A percentile compares a stretch with the other conserved stretches of the same genome.
phyloP scores from a whole-genome alignment of 2,888 invertebrate genomes.

The Keiferia lycopersicella region DNA sequence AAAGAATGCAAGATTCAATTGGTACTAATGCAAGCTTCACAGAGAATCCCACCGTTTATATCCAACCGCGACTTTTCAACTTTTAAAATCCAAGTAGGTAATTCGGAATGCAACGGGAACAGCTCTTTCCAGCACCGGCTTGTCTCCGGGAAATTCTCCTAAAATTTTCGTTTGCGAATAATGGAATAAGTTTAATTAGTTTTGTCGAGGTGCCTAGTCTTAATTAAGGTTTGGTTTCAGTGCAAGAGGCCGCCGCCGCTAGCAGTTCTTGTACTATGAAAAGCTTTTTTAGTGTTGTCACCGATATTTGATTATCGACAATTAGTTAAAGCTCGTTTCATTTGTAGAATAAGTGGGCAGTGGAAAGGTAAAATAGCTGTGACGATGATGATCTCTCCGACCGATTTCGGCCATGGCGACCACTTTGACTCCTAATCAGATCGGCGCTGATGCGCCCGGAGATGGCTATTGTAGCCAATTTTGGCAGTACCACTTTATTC shows the following conservation, averaged over 20 bases:
- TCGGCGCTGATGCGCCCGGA: too few species aligned
- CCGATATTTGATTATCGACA: background rate
- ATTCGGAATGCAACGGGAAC: constrained; percentile 30
- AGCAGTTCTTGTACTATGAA: constrained; percentile 49
- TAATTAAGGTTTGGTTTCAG: constrained; percentile 70
- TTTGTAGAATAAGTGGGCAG: too few species aligned
- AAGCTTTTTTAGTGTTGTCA: constrained; percentile 31
- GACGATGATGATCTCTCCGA: too few species aligned
- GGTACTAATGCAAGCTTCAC: background rate
- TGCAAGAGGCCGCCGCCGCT: constrained; percentile 54
- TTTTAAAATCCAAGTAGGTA: background rate
- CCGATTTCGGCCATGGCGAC: too few species aligned
- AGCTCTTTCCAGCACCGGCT: constrained; percentile 52
- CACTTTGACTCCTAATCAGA: too few species aligned
- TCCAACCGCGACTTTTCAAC: background rate
- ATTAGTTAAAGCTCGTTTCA: too few species aligned
- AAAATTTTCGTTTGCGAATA: constrained; percentile 69
- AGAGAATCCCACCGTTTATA: background rate
- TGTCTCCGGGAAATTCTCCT: constrained; percentile 55
- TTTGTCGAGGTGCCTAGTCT: constrained; percentile 66
- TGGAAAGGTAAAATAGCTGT: too few species aligned
- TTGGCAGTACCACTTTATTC: too few species aligned
- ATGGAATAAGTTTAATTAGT: constrained; percentile 78
- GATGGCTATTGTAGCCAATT: too few species aligned
- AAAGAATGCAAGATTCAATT: too few species aligned